phyloP scores from a whole-genome alignment of 2,888 invertebrate species.

The Sympetrum striolatum region DNA sequence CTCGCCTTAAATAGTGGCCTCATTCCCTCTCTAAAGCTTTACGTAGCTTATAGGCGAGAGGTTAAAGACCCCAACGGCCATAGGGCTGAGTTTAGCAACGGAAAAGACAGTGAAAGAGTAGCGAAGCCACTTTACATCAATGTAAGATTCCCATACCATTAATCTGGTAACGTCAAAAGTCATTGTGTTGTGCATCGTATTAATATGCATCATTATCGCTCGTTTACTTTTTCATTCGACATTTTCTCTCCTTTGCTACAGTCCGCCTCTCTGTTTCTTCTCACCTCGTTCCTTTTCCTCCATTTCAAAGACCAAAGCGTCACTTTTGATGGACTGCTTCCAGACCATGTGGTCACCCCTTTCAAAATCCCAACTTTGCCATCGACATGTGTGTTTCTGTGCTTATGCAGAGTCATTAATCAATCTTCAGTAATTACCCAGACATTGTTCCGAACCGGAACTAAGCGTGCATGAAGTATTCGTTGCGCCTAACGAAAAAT shows the following conservation, averaged over 20 bases:
- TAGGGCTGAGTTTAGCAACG: no score
- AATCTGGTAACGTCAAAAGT: no score
- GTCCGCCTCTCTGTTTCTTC: background rate
- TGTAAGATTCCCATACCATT: no score
- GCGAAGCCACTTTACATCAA: no score
- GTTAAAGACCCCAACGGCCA: no score
- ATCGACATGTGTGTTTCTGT: background rate
- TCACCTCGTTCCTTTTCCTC: background rate
- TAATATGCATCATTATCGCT: background rate
- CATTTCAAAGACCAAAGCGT: background rate
- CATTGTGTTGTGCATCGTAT: no score
- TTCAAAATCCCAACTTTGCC: background rate
- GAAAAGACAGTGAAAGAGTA: no score
- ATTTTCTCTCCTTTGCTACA: background rate
- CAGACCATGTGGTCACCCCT: background rate
- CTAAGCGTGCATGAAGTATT: conserved; percentile 30
- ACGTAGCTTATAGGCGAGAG: no score
- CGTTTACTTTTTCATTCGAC: background rate
- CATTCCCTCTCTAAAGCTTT: no score
- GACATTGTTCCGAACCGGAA: conserved; percentile 18
- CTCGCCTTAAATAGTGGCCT: no score
- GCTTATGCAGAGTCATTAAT: background rate
- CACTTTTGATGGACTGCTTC: conserved; percentile 2
- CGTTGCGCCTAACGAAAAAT: background rate
- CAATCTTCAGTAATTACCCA: conserved; percentile 32